Evolutionary conservation across 2,797 vertebrate species (phyloP), one percentile per base, ranked within the genome.

Genomic region (Megaceryle alcyon): DNA sequence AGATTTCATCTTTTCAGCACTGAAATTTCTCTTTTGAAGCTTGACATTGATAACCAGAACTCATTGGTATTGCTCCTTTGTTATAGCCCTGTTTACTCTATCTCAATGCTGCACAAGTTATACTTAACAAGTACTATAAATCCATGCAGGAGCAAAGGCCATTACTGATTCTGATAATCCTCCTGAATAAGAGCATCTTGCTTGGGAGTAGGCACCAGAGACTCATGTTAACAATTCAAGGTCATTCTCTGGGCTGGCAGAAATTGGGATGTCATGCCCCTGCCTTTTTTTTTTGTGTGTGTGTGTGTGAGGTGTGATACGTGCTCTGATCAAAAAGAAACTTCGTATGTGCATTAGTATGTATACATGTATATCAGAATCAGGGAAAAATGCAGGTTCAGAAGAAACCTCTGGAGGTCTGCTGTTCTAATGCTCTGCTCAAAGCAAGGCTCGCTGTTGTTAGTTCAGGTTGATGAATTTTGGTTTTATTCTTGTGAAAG

Each of bases 31-130:
- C 39, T 85, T 90, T 49, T 77, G 86, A 86, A 90, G 56, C 71
- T 60, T 92, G 90, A 80, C 86, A 56, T 66, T 88, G 95, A 90
- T 90, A 84, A 88, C 59, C 77, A 90, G 83, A 41, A 29, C 70
- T 92, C 79, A 63, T 68, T 86, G 92, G 59, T 79, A 77, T 94
- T 88, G 60, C 81, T 92, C 10, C 77, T 95, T 88, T 90, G 90
- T 94, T 39, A 76, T 1, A 66, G 51, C 59, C 66, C 66, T 92
- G 88, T 97, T 95, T 93, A 53, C 28, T 63, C 75, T 90, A 0
- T 41, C 83, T 92, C 60, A 33, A 6, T 56, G 26, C 54, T 60
- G 77, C 69, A 69, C 43, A 35, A 84, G 88, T 94, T 94, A 73
- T 11, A 90, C 80, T 93, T 94, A 92, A 92, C 70, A 84, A 92